These are phyloP conservation scores for Drosophila jambulina DNA, from an alignment of 1,140 invertebrate genomes.

Conservation along the genomic window DNA sequence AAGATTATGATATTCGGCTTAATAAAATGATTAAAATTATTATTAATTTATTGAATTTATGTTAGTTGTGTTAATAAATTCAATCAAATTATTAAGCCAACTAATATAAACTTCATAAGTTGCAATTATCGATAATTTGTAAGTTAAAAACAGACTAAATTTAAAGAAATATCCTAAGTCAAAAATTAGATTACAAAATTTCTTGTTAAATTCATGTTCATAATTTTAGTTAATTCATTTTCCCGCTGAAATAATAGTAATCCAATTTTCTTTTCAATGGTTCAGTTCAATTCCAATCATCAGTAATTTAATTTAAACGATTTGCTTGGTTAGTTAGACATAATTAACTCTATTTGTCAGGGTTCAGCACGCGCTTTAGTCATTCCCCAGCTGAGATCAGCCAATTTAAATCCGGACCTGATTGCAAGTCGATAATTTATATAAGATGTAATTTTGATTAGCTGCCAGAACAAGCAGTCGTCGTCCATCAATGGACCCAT, in stretches of 20 bases:
- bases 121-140: background rate
- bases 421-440: conserved; percentile 47
- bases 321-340: conserved; percentile 9
- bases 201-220: background rate
- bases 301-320: conserved; percentile 6
- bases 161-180: background rate
- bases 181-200: background rate
- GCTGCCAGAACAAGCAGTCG: conserved; percentile 34
- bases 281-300: background rate
- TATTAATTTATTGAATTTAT: no score
- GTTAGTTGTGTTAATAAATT: no score
- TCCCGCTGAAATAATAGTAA: background rate
- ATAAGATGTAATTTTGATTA: conserved; percentile 49
- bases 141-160: background rate
- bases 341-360: conserved; percentile 14
- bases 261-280: background rate
- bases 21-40: no score
- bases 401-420: conserved; percentile 61
- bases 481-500: conserved; percentile 46
- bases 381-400: conserved; percentile 18
- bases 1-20: no score
- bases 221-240: background rate
- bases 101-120: background rate
- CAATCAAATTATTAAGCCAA: background rate
- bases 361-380: conserved; percentile 40